A percentile compares a stretch with the other conserved stretches of the same genome.
These are phyloP conservation scores for Melospiza melodia DNA, from an alignment of 2,113 vertebrate species.

Conservation along the genomic window DNA sequence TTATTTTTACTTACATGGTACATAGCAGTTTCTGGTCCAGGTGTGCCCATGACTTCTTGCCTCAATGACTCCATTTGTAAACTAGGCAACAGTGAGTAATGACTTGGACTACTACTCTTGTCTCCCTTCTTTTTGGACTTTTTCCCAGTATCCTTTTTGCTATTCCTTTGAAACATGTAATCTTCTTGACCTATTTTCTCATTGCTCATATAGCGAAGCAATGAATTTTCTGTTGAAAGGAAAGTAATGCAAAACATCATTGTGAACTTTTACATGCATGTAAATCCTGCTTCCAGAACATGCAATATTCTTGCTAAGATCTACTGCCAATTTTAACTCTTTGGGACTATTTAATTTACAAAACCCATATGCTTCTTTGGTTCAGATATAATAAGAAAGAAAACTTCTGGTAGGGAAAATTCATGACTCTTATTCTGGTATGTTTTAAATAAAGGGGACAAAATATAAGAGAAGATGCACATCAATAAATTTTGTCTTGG, in stretches of 20 bases:
- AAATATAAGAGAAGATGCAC: background rate
- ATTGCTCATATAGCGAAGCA: slow-evolving; percentile 93
- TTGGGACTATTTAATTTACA: background rate
- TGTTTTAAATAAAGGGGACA: background rate
- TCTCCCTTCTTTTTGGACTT: slow-evolving; percentile 94
- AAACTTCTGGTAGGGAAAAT: background rate
- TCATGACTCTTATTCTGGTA: background rate
- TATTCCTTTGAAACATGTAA: slow-evolving; percentile 91
- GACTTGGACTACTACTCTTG: slow-evolving; percentile 92
- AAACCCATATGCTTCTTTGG: background rate
- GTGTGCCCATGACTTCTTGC: slow-evolving; percentile 89
- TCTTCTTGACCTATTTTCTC: slow-evolving; percentile 90
- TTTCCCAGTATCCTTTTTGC: slow-evolving; percentile 92
- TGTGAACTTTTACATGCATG: background rate
- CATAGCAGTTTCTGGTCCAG: slow-evolving; percentile 87
- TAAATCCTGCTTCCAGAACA: background rate
- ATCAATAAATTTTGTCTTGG: background rate
- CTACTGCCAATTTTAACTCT: slow-evolving; percentile 21
- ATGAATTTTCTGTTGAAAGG: slow-evolving; percentile 85
- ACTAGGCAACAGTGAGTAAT: slow-evolving; percentile 89
- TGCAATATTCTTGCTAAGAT: background rate
- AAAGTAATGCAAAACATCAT: slow-evolving; percentile 35
- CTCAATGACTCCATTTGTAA: slow-evolving; percentile 92
- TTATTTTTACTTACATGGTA: slow-evolving; percentile 86
- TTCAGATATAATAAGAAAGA: background rate